phyloP scores from a whole-genome alignment of 2,113 vertebrate genomes.

The Rhodinocichla rosea region DNA sequence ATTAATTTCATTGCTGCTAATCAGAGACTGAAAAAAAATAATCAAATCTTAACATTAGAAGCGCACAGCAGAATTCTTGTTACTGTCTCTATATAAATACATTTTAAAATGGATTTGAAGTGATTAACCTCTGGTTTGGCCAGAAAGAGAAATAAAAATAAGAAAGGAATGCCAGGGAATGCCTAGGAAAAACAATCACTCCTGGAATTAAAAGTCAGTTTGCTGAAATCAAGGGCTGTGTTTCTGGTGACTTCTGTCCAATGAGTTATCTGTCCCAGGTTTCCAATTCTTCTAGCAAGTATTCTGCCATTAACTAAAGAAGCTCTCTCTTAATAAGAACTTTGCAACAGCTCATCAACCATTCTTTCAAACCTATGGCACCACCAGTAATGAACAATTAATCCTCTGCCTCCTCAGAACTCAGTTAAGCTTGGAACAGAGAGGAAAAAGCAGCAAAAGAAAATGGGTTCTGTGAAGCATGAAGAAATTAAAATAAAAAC shows the following conservation, averaged over 20 bases:
- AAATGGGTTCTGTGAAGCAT: slow-evolving; percentile 54
- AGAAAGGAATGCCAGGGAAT: not conserved
- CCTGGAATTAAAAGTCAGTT: not conserved
- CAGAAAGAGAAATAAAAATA: slow-evolving; percentile 7
- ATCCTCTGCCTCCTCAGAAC: not conserved
- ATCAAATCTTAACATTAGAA: not conserved
- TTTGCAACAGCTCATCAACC: slow-evolving; percentile 5
- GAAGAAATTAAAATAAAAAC: slow-evolving; percentile 57
- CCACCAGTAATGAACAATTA: slow-evolving; percentile 49
- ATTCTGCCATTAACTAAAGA: not conserved
- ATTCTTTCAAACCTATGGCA: slow-evolving; percentile 37
- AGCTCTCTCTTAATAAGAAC: not conserved
- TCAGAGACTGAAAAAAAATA: not conserved
- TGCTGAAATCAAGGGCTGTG: not conserved
- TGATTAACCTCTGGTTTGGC: not conserved
- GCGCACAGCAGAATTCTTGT: not conserved
- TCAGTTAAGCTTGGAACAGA: slow-evolving; percentile 14
- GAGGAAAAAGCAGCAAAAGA: slow-evolving; percentile 12
- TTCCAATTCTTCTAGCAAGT: not conserved
- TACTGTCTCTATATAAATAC: not conserved
- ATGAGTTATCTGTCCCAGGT: not conserved
- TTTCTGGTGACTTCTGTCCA: not conserved
- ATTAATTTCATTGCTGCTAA: slow-evolving; percentile 8
- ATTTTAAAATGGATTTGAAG: not conserved
- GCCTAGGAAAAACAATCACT: not conserved